Percentiles rank a stretch among this genome's conserved stretches.
phyloP scores from a whole-genome alignment of 2,888 invertebrate genomes.

The Crossocerus cetratus region DNA sequence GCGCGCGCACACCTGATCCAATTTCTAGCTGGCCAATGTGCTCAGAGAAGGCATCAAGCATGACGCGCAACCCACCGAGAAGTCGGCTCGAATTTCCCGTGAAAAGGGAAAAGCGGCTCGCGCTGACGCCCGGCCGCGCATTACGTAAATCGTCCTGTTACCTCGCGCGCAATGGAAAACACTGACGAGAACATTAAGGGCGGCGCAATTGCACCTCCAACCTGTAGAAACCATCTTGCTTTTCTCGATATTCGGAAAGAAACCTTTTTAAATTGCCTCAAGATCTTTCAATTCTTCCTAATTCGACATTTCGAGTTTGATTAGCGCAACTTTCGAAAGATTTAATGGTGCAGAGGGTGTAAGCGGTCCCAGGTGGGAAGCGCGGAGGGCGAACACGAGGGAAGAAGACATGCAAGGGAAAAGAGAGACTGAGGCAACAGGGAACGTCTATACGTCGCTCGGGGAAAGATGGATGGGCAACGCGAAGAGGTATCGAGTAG shows the following conservation, averaged over 20 bases:
- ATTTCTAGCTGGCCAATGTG: conserved; percentile 15
- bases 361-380: background rate
- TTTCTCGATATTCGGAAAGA: no score
- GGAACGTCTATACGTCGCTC: conserved; percentile 43
- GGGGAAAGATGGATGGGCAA: conserved; percentile 55
- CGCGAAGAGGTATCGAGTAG: conserved; percentile 43
- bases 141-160: conserved; percentile 17
- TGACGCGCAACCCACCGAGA: conserved; percentile 16
- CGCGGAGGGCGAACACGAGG: conserved; percentile 10
- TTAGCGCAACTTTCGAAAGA: no score
- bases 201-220: no score
- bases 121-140: conserved; percentile 13
- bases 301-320: no score
- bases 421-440: conserved; percentile 4
- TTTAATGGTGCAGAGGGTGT: no score
- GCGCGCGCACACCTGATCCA: conserved; percentile 26
- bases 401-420: conserved; percentile 17
- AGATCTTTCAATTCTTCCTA: no score
- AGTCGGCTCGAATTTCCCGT: conserved; percentile 19
- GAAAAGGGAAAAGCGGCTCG: conserved; percentile 12
- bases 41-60: background rate
- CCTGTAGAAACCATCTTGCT: no score
- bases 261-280: no score
- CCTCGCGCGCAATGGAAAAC: no score
- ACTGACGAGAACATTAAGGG: no score